A percentile compares a stretch with the other conserved stretches of the same genome.
These are phyloP conservation scores for Zoanthus sansibaricus DNA, from an alignment of 92 coral and sea anemone species.

Conservation along the genomic window DNA sequence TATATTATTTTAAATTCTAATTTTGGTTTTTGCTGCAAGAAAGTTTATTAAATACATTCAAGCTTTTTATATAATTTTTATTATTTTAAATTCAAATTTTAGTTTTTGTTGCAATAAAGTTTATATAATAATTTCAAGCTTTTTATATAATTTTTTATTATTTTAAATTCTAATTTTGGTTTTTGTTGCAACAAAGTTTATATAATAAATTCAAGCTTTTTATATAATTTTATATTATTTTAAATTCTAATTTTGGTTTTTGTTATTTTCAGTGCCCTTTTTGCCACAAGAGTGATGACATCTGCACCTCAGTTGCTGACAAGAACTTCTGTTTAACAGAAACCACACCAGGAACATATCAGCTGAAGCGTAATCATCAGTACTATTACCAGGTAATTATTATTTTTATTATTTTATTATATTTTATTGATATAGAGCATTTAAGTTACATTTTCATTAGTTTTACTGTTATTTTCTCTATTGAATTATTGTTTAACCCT, in stretches of 20 bases:
- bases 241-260: not conserved
- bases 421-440: not conserved
- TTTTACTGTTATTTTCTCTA: not conserved
- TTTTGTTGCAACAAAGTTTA: not conserved
- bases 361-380: constrained; percentile 5
- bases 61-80: not conserved
- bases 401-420: constrained; percentile 1
- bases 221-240: not conserved
- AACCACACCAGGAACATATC: constrained; percentile 10
- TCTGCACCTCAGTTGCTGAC: constrained; percentile 13
- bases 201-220: not conserved
- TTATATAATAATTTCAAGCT: no score
- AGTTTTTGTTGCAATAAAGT: no score
- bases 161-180: not conserved
- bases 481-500: not conserved
- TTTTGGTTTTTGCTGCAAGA: constrained; percentile 2
- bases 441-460: constrained; percentile 1
- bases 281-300: constrained; percentile 8
- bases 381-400: constrained; percentile 7
- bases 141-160: no score
- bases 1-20: not conserved
- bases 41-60: not conserved
- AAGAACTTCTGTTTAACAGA: constrained; percentile 8
- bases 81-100: not conserved
- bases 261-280: constrained; percentile 1